phyloP scores from a whole-genome alignment of 2,888 invertebrate genomes.

The Meiosimyza decipiens region DNA sequence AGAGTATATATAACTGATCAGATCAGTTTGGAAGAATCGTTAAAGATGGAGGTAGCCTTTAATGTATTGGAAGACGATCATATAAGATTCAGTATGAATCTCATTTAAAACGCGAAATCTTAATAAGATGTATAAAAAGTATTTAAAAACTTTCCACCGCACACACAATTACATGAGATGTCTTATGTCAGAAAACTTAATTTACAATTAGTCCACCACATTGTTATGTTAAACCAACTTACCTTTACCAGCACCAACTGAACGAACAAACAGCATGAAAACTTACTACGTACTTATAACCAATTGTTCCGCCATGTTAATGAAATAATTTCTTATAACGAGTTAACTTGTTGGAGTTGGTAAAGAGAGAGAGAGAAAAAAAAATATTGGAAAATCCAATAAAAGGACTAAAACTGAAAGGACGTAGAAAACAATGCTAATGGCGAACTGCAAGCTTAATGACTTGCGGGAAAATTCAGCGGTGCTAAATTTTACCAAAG shows the following conservation, averaged over 20 bases:
- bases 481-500: neutral
- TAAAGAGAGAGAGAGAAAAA: neutral
- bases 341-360: constrained; percentile 48
- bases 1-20: no score
- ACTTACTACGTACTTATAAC: constrained; percentile 40
- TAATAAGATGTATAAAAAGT: no score
- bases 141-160: neutral
- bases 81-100: no score
- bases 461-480: constrained; percentile 6
- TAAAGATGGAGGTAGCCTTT: no score
- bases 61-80: no score
- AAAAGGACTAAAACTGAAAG: neutral
- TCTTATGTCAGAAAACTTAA: neutral
- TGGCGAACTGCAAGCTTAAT: constrained; percentile 2
- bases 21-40: no score
- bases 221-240: constrained; percentile 17
- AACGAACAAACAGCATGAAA: neutral
- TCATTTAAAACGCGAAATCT: no score
- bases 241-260: no score
- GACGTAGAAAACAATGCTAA: neutral
- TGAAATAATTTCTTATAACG: constrained; percentile 56
- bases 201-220: constrained; percentile 26
- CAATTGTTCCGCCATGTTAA: constrained; percentile 46
- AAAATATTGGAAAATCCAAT: neutral
- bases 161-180: neutral